These are phyloP conservation scores for Conopomorpha cramerella DNA, from an alignment of 1,140 invertebrate genomes.

Conservation along the genomic window DNA sequence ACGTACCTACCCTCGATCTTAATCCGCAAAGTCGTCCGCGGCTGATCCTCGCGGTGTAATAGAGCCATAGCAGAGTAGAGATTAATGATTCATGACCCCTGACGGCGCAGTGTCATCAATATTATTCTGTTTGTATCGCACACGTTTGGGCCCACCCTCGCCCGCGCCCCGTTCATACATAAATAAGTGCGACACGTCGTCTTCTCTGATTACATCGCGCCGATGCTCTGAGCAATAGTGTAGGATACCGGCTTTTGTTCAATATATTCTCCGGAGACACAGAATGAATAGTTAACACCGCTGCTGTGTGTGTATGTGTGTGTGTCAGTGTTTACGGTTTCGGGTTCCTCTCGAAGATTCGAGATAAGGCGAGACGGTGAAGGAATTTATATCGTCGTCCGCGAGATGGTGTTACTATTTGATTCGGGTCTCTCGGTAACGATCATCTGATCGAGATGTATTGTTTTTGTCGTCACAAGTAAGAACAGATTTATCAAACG, in stretches of 20 bases:
- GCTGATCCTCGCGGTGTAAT: too few relatives aligned
- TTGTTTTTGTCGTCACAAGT: conserved; percentile 8
- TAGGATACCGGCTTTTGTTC: conserved; percentile 58
- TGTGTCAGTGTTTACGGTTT: conserved; percentile 58
- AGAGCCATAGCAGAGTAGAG: conserved; percentile 47
- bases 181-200: conserved; percentile 58
- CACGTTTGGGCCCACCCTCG: conserved; percentile 42
- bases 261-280: conserved; percentile 48
- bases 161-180: conserved; percentile 55
- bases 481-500: too few relatives aligned
- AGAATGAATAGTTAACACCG: conserved; percentile 55
- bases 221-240: conserved; percentile 59
- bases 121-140: conserved; percentile 58
- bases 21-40: conserved; percentile 43
- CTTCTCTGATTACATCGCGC: conserved; percentile 60
- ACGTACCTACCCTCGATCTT: too few relatives aligned
- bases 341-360: conserved; percentile 53
- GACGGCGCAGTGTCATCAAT: conserved; percentile 55
- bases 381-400: conserved; percentile 44
- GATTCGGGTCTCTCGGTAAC: conserved; percentile 22
- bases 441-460: conserved; percentile 22
- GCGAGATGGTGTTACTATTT: conserved; percentile 49
- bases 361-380: conserved; percentile 27
- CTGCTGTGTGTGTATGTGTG: conserved; percentile 44
- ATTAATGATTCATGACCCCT: conserved; percentile 61